Percentiles rank a stretch among this genome's conserved stretches.
Conservation (phyloP, 2,888 invertebrate genomes). For the Nebria brevicollis region DNA sequence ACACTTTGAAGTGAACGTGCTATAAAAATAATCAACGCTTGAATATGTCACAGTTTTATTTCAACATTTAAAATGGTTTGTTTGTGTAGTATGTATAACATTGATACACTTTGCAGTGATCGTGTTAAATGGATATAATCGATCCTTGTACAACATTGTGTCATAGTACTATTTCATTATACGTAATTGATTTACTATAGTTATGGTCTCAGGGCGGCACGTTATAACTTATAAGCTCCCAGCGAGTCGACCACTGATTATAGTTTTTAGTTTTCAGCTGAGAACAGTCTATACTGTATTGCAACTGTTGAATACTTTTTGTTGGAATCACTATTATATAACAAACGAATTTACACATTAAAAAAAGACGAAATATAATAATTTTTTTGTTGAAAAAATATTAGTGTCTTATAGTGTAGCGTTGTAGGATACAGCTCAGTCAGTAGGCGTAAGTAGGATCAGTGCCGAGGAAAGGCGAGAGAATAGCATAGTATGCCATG, state of each 20-base stretch:
- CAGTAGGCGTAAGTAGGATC: background rate
- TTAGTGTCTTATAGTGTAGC: background rate
- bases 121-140: conserved; percentile 20
- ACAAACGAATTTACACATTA: no score
- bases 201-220: background rate
- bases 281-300: background rate
- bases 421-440: background rate
- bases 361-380: no score
- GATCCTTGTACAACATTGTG: conserved; percentile 28
- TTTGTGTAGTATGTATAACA: background rate
- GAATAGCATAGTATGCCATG: background rate
- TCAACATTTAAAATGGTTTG: background rate
- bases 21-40: no score
- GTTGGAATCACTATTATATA: background rate
- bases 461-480: background rate
- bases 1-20: no score
- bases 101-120: background rate
- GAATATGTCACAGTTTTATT: background rate
- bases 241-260: background rate
- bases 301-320: background rate
- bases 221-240: background rate
- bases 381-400: no score
- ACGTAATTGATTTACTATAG: no score
- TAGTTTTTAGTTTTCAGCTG: background rate
- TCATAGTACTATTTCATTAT: background rate